Evolutionary conservation across 2,888 invertebrate species (phyloP).

Genomic region (Clostera curtula): DNA sequence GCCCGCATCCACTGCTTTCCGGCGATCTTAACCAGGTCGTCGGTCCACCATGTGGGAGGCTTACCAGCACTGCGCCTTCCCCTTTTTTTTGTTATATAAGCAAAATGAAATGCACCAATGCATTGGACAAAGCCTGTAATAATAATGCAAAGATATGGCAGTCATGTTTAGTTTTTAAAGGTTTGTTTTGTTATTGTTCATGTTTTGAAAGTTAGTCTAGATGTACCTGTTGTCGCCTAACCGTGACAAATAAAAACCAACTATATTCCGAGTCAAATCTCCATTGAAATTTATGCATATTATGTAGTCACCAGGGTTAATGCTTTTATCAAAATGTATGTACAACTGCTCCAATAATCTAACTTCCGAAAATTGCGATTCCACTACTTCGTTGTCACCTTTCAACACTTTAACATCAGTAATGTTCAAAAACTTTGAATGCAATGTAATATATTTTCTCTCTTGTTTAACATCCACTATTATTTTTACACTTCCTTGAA

Average conservation of each 20-base stretch:
- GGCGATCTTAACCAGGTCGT: too few relatives aligned
- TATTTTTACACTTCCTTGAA: conserved; percentile 51
- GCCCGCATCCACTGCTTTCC: too few relatives aligned
- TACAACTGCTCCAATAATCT: conserved; percentile 48
- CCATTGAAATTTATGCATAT: conserved; percentile 78
- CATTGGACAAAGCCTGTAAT: too few relatives aligned
- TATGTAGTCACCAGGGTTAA: conserved; percentile 57
- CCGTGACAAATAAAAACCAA: conserved; percentile 82
- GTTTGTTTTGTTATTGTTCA: too few relatives aligned
- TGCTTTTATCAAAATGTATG: conserved; percentile 36
- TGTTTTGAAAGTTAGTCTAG: not conserved
- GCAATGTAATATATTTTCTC: conserved; percentile 67
- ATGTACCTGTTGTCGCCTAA: conserved; percentile 70
- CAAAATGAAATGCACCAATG: too few relatives aligned
- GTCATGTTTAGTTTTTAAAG: too few relatives aligned
- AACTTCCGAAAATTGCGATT: conserved; percentile 41
- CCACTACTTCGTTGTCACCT: conserved; percentile 29
- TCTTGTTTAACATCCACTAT: conserved; percentile 46
- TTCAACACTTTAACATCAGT: conserved; percentile 43
- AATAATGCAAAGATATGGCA: too few relatives aligned
- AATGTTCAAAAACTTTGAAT: conserved; percentile 75
- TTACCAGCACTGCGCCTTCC: too few relatives aligned
- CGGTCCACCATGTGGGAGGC: too few relatives aligned
- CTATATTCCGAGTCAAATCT: conserved; percentile 77
- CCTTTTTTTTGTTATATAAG: too few relatives aligned